These are phyloP conservation scores for Drymonia ruficornis DNA, from an alignment of 2,888 invertebrate species.

Conservation along the genomic window DNA sequence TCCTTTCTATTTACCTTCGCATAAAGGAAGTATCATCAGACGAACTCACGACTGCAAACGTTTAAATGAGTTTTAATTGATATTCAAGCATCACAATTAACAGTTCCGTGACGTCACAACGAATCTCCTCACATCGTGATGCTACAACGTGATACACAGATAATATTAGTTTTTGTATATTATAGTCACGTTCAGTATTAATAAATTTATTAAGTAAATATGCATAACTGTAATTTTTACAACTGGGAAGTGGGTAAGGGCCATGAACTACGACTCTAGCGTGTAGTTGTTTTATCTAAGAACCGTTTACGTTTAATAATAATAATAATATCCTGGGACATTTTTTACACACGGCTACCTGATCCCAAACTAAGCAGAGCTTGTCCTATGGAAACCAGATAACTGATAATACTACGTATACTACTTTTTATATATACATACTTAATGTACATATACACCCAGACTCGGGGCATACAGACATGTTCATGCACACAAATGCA, in stretches of 20 bases:
- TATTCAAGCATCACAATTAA: slow-evolving; percentile 10
- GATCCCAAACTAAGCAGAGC: too few species aligned
- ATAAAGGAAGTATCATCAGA: slow-evolving; percentile 22
- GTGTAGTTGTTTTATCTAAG: not conserved
- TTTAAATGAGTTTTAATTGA: slow-evolving; percentile 21
- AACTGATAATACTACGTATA: too few species aligned
- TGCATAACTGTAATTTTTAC: slow-evolving; percentile 27
- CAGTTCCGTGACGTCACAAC: slow-evolving; percentile 21
- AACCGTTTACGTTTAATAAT: too few species aligned
- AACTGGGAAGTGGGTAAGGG: slow-evolving; percentile 27
- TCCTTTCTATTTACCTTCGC: slow-evolving; percentile 1
- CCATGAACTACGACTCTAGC: slow-evolving; percentile 26
- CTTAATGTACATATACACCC: too few species aligned
- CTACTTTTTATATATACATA: too few species aligned
- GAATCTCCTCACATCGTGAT: slow-evolving; percentile 17
- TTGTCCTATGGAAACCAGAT: too few species aligned
- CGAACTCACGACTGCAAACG: slow-evolving; percentile 23
- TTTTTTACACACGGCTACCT: too few species aligned
- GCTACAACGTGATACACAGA: not conserved
- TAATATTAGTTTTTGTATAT: slow-evolving; percentile 3
- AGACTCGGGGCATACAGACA: too few species aligned
- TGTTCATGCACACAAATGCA: too few species aligned
- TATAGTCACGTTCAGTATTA: slow-evolving; percentile 27
- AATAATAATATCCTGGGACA: too few species aligned
- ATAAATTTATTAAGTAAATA: slow-evolving; percentile 14